Evolutionary conservation across 1,140 invertebrate genomes (phyloP).

Genomic region (Lordiphosa mommai): DNA sequence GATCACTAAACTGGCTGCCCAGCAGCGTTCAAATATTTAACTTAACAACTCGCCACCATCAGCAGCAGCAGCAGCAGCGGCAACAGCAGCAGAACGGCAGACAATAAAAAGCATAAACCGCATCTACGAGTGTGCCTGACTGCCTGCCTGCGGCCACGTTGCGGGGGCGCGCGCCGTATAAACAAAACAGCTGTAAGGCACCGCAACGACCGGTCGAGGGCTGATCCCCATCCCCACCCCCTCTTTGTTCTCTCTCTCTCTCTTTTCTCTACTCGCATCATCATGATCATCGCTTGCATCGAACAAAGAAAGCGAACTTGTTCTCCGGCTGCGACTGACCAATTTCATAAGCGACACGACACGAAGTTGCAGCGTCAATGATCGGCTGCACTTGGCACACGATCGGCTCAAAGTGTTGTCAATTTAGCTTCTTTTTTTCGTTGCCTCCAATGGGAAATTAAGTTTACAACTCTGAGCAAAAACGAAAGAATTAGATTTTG

Average conservation of each 20-base stretch:
- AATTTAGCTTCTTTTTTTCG: neutral
- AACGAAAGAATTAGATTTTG: no score
- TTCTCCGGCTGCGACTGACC: conserved; percentile 30
- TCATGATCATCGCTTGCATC: conserved; percentile 12
- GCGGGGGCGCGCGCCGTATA: conserved; percentile 32
- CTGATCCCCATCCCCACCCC: conserved; percentile 4
- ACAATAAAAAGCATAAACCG: conserved; percentile 66
- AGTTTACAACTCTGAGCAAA: no score
- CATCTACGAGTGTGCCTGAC: conserved; percentile 8
- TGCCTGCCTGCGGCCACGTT: conserved; percentile 1
- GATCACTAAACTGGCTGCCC: conserved; percentile 31
- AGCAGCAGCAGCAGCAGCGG: conserved; percentile 31
- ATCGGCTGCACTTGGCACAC: conserved; percentile 31
- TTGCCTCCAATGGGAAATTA: no score
- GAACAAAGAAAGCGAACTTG: conserved; percentile 66
- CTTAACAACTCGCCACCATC: conserved; percentile 65
- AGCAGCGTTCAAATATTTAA: conserved; percentile 66
- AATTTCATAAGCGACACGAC: conserved; percentile 29
- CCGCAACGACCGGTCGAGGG: conserved; percentile 34
- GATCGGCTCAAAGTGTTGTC: conserved; percentile 8
- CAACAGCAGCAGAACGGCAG: conserved; percentile 16
- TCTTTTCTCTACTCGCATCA: conserved; percentile 3
- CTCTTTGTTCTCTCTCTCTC: neutral
- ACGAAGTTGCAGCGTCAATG: neutral
- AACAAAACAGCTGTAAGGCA: conserved; percentile 54